Base-by-base conservation (phyloP, 2,797 vertebrate species). In the Clamator glandarius region DNA sequence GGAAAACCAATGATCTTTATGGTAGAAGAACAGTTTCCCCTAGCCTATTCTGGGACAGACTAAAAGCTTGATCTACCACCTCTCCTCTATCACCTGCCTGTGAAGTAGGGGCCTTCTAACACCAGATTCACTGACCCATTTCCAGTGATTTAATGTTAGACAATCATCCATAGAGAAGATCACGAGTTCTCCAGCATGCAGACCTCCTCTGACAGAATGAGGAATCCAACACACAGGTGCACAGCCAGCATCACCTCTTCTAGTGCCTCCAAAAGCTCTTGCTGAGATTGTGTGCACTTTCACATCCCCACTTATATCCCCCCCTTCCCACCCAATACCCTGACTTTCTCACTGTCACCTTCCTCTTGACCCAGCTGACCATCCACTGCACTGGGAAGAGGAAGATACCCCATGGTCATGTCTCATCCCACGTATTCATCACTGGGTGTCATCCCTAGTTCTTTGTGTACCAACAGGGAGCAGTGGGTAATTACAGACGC, bases 391-490 rank as follows among this genome's bases (percentile, higher is more conserved):
- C 44, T 0, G 0, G 29, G 11, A 79, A 39, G n/a, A 63, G 17
- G 17, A 61, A 57, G 9, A 66, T 29, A 6, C 11, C 46, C 46
- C 20, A 39, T 20, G 12, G 26, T 28, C 23, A n/a, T 2, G 8
- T 44, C 9, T 51, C 21, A 33, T 31, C 5, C 55, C 31, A 11
- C 11, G n/a, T 50, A 39, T 48, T 50, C n/a, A 28, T 66, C 26
- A 5, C 41, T 4, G 5, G 14, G 17, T 3, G 1, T 44, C 1
- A 7, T 8, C 39, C n/a, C 7, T n/a, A 55, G 11, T 19, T 87
- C 59, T 26, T 23, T 23, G 11, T 15, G 21, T 36, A 21, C 25
- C 16, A 31, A 10, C 35, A 35, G 50, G 28, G 18, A 24, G 5
- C 29, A n/a, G 29, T 3, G 8, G 23, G 25, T 23, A 36, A 4